Base-by-base conservation (phyloP, 2,797 vertebrate genomes). In the Enteromius paludinosus region DNA sequence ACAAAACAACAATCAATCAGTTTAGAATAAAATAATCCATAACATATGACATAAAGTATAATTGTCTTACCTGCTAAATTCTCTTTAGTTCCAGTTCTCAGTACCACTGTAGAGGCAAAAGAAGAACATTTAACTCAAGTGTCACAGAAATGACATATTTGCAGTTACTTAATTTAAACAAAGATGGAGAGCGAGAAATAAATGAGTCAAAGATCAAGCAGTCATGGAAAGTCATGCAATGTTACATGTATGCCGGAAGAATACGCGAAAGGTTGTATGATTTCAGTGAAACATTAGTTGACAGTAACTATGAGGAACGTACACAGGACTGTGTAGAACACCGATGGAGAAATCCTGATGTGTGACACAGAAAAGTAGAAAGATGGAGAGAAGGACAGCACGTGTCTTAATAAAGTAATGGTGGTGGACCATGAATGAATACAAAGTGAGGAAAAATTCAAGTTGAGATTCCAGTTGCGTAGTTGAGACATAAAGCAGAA, bases 71-170 rank as follows among this genome's bases (percentile, higher is more conserved):
- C 88, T 25, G 12, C 78, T 84, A 68, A 30, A 28, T n/a, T 66
- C 28, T 78, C 92, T 77, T 77, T 90, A 95, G 89, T 91, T 95
- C 95, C 93, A 95, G 91, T 64, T 91, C 56, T 95, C 94, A 84
- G 93, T 89, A 79, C 93, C 93, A 61, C 95, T 95, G 90, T 18
- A 83, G 69, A 78, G 79, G 80, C 78, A 84, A 17, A 49, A 75
- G 20, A 4, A 45, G 4, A 81, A 30, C 3, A 28, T 5, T 49
- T 12, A 12, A 52, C 33, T 49, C 38, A 75, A 5, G 66, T 8
- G 41, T 7, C n/a, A 83, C 3, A 33, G n/a, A 74, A 47, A 77
- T 52, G 6, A 30, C n/a, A 43, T 56, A n/a, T 8, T 59, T 79
- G 3, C 4, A 54, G 25, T 41, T 8, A 5, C 52, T 79, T 79